Conservation (phyloP, 35 echinoderm and acorn worm species). For the Ptychodera flava region DNA sequence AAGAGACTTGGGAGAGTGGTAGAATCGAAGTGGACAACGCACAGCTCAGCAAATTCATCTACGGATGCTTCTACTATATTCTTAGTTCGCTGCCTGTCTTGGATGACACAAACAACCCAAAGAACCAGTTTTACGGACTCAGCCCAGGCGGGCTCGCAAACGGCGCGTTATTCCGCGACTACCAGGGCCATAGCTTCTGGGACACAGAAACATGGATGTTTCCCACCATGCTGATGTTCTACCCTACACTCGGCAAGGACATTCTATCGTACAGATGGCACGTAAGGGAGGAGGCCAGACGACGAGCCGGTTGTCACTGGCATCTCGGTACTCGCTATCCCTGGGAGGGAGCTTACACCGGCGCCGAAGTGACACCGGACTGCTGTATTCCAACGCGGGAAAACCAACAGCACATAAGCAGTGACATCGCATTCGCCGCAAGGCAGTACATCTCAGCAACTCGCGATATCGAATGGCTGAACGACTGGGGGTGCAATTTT, state of each 20-base stretch:
- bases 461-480: not conserved
- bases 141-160: not conserved
- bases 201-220: not conserved
- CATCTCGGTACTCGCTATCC: conserved; percentile 76
- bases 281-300: conserved; percentile 46
- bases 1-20: not conserved
- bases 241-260: not conserved
- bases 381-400: not conserved
- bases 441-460: not conserved
- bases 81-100: not conserved
- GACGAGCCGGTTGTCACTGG: conserved; percentile 51
- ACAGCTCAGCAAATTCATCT: not conserved
- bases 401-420: not conserved
- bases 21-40: not conserved
- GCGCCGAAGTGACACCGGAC: not conserved
- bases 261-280: not conserved
- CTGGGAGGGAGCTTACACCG: conserved; percentile 74
- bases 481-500: not conserved
- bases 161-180: not conserved
- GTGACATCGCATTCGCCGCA: not conserved
- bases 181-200: not conserved
- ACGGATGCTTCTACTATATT: not conserved
- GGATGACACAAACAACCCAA: not conserved
- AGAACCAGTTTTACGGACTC: not conserved
- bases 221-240: not conserved